Evolutionary conservation across 2,113 vertebrate genomes (phyloP).

Genomic region (Megaceryle maxima): DNA sequence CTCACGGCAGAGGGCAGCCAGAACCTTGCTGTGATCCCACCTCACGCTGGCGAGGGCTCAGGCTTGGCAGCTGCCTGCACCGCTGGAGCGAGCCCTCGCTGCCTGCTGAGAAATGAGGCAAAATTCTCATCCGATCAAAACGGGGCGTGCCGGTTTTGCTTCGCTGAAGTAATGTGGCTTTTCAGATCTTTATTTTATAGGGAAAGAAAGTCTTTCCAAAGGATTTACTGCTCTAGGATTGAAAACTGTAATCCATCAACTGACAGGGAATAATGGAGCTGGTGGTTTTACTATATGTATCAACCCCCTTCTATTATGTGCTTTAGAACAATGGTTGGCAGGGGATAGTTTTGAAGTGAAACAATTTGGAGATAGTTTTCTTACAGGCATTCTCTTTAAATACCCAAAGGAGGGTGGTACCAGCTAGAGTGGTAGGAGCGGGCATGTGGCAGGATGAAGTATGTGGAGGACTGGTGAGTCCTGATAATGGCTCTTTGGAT

Average conservation of each 20-base stretch:
- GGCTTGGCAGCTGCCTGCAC: rapidly evolving
- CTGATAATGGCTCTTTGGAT: background rate
- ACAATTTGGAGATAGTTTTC: background rate
- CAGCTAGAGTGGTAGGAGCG: background rate
- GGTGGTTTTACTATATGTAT: background rate
- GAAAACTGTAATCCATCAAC: background rate
- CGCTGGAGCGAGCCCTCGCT: background rate
- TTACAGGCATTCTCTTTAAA: background rate
- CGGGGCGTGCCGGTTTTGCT: background rate
- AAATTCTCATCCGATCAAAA: background rate
- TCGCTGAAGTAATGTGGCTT: background rate
- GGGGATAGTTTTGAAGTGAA: background rate
- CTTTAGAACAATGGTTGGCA: background rate
- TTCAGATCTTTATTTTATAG: background rate
- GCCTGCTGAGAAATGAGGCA: background rate
- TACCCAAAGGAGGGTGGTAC: background rate
- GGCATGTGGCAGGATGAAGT: background rate
- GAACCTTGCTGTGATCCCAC: background rate
- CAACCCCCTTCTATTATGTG: background rate
- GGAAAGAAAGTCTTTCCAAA: conserved; percentile 8
- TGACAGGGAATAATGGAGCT: background rate
- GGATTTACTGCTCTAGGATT: background rate
- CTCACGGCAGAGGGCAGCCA: background rate
- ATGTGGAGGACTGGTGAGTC: background rate
- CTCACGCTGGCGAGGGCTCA: rapidly evolving